Conservation (phyloP, 2,797 vertebrate species). For the Apodemus agrarius region DNA sequence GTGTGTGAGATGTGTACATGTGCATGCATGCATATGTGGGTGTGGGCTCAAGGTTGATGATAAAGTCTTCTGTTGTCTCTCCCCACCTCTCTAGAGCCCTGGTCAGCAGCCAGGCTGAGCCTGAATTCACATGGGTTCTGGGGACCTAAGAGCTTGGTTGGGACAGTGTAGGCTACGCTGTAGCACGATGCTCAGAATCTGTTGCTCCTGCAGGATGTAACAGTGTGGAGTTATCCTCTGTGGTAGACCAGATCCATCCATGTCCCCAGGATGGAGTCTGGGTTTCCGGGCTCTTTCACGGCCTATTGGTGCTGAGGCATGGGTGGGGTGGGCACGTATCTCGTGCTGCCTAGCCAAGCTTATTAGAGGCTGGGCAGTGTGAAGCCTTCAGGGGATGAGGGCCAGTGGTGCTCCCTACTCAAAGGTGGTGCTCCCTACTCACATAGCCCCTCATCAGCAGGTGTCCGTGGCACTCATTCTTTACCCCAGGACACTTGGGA, state of each 20-base stretch:
- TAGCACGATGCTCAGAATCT: background rate
- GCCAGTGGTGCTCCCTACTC: no score
- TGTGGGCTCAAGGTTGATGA: background rate
- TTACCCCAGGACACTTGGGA: background rate
- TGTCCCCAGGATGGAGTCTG: background rate
- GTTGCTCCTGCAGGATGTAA: rapidly evolving
- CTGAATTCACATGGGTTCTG: background rate
- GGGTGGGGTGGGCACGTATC: background rate
- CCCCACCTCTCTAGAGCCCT: background rate
- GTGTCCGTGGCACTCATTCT: background rate
- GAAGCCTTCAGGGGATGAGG: background rate
- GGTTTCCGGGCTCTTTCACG: background rate
- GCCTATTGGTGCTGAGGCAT: background rate
- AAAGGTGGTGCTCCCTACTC: no score
- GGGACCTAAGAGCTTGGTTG: background rate
- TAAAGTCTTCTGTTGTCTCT: background rate
- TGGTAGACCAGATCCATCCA: background rate
- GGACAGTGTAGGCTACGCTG: background rate
- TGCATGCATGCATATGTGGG: no score
- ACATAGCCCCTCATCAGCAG: background rate
- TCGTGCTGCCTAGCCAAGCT: background rate
- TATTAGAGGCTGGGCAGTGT: background rate
- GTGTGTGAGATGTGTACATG: background rate
- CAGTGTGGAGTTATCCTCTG: background rate
- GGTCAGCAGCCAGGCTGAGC: background rate